phyloP scores from a whole-genome alignment of 2,888 invertebrate genomes.

The Eupithecia subfuscata region DNA sequence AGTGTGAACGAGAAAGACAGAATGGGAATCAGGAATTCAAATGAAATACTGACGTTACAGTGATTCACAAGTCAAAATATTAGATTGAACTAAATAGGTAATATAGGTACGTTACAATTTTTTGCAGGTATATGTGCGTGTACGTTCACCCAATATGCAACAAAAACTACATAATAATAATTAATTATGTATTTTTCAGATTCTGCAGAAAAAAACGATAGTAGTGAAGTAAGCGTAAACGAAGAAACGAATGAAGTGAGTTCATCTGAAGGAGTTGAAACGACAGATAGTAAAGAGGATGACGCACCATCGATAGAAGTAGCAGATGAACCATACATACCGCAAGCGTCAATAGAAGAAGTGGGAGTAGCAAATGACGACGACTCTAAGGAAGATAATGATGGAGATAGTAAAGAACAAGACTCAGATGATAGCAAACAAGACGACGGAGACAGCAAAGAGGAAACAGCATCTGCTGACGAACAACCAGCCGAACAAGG shows the following conservation, averaged over 20 bases:
- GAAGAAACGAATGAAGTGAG: conserved; percentile 74
- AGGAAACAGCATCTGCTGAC: conserved; percentile 74
- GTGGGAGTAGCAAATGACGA: conserved; percentile 63
- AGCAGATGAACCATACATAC: conserved; percentile 78
- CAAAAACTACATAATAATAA: not conserved
- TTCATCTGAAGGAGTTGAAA: conserved; percentile 70
- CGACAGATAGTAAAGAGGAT: conserved; percentile 63
- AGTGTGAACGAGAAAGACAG: not conserved
- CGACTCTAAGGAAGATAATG: conserved; percentile 73
- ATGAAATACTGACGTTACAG: not conserved
- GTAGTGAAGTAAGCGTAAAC: conserved; percentile 79
- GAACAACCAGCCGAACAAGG: conserved; percentile 77
- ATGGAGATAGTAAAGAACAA: conserved; percentile 64
- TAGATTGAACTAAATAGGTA: not conserved
- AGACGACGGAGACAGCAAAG: conserved; percentile 66
- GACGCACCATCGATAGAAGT: conserved; percentile 74
- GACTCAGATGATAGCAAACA: conserved; percentile 54
- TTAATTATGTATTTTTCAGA: conserved; percentile 54
- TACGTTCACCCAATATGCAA: not conserved
- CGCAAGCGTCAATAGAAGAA: conserved; percentile 78
- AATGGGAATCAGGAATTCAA: not conserved
- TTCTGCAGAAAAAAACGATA: conserved; percentile 79
- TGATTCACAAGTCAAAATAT: conserved; percentile 6
- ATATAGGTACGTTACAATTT: not conserved
- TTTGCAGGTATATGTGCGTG: not conserved